Percentiles rank a stretch among this genome's conserved stretches.
Conservation (phyloP, 2,888 invertebrate genomes). For the Agrilus mali region DNA sequence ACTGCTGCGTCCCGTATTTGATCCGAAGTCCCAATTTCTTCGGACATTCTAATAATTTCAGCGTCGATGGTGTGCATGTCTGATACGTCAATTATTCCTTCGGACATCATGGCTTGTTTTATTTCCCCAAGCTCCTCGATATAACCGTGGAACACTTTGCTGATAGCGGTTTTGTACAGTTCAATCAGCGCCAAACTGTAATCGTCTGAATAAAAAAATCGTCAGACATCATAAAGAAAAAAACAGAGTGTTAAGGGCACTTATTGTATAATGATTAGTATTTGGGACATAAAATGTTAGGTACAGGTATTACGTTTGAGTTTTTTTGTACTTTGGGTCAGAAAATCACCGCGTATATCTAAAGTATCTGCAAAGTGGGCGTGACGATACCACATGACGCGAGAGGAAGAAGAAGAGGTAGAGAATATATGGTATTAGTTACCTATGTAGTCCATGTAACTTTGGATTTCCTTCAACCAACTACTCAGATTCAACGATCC, state of each 20-base stretch:
- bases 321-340: too few relatives aligned
- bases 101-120: constrained; percentile 7
- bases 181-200: constrained; percentile 18
- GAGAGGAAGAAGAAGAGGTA: too few relatives aligned
- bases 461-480: constrained; percentile 16
- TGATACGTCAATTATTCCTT: constrained; percentile 2
- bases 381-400: too few relatives aligned
- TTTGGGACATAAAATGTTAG: too few relatives aligned
- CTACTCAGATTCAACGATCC: constrained; percentile 9
- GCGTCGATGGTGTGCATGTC: constrained; percentile 2
- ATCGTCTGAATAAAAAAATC: constrained; percentile 15
- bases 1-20: constrained; percentile 1
- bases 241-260: too few relatives aligned
- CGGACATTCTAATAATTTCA: constrained; percentile 5
- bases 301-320: too few relatives aligned
- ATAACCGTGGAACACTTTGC: constrained; percentile 20
- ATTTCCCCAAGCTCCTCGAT: constrained; percentile 18
- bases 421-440: too few relatives aligned
- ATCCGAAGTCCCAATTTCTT: constrained; percentile 4
- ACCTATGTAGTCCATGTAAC: constrained; percentile 13
- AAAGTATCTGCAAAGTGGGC: too few relatives aligned
- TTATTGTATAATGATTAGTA: too few relatives aligned
- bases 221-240: too few relatives aligned
- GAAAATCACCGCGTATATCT: too few relatives aligned
- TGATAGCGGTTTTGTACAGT: constrained; percentile 19